Conservation (phyloP, 1,140 invertebrate genomes). For the Cotesia glomerata region DNA sequence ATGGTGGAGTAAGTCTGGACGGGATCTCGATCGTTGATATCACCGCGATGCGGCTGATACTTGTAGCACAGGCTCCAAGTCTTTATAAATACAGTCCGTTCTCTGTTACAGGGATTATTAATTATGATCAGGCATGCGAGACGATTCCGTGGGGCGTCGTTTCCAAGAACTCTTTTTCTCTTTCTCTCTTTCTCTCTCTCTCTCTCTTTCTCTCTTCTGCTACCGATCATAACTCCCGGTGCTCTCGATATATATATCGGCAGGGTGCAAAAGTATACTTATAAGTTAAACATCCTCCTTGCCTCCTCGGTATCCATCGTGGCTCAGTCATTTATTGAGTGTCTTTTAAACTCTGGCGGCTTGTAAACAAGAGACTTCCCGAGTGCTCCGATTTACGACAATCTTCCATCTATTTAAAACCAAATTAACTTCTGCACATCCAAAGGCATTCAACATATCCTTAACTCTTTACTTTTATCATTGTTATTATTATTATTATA, state of each 20-base stretch:
- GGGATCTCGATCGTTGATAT: too few relatives aligned
- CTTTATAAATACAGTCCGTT: neutral
- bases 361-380: conserved; percentile 1
- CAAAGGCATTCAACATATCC: too few relatives aligned
- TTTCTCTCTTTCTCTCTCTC: too few relatives aligned
- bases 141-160: conserved; percentile 45
- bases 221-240: conserved; percentile 48
- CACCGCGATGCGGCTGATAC: too few relatives aligned
- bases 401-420: conserved; percentile 2
- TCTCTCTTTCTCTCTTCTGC: conserved; percentile 33
- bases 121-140: conserved; percentile 63
- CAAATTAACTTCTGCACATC: neutral
- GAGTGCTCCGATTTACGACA: neutral
- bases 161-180: conserved; percentile 21
- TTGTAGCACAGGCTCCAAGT: too few relatives aligned
- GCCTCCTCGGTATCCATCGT: too few relatives aligned
- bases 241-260: conserved; percentile 34
- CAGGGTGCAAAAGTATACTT: conserved; percentile 8
- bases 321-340: neutral
- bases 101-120: conserved; percentile 49
- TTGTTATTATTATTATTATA: too few relatives aligned
- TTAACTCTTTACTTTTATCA: too few relatives aligned
- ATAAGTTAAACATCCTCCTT: too few relatives aligned
- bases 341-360: neutral
- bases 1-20: too few relatives aligned